Base-by-base conservation (phyloP, 2,113 vertebrate genomes). In the Meles meles region DNA sequence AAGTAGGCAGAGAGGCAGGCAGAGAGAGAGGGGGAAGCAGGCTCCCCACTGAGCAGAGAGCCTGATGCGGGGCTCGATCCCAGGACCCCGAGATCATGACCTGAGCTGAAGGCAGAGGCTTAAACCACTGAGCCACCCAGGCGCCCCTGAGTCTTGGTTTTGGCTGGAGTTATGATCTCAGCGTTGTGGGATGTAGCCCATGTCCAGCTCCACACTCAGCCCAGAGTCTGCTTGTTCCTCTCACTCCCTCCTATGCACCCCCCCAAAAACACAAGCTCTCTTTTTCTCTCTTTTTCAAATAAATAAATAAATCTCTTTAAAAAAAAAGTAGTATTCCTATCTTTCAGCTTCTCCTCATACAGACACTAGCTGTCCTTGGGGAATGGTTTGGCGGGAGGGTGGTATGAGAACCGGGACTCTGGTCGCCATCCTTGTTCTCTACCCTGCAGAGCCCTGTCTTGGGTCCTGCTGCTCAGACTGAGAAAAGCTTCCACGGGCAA, bases 351-450 rank as follows among this genome's bases (percentile, higher is more conserved):
- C 63, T 52, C 77, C 87, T 67, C 34, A 57, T 77, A 67, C 5
- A 89, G 18, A 29, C 0, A 3, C 12, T 44, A 47, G n/a, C 59
- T 7, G 3, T 55, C 72, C 52, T 72, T 76, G 49, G 55, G n/a
- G 31, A 94, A 65, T 44, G 1, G n/a, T 5, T 8, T 17, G 21
- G 61, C 34, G n/a, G 42, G 42, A 6, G 3, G 13, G 34, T 12
- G 42, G 42, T 8, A 79, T 1, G 17, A 87, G 94, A 74, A 42
- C 25, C 10, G 15, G 42, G 21, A 34, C 29, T 31, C 91, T 21
- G 44, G 25, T 21, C 0, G 0, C 27, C 14, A 7, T 37, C 63
- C 49, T 72, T 17, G 44, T 29, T 47, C 8, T 67, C 5, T 6
- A 7, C 27, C 15, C 9, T 4, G 1, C 31, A 18, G 12, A 81